Conservation (phyloP, 2,113 vertebrate genomes). For the Engystomops pustulosus region DNA sequence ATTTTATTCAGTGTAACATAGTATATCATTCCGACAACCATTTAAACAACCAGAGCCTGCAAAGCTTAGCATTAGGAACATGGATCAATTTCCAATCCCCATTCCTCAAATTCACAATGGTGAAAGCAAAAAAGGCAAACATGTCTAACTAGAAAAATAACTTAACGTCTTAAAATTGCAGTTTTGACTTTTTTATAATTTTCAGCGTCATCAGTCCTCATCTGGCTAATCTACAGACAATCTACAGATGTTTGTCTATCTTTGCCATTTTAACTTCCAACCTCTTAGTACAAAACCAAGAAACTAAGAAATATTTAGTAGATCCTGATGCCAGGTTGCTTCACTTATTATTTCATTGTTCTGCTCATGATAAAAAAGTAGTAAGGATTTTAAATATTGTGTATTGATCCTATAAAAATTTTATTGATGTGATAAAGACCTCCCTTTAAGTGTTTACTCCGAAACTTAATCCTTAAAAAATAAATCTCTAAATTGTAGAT, state of each 20-base stretch:
- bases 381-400: slow-evolving; percentile 49
- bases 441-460: slow-evolving; percentile 41
- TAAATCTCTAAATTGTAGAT: slow-evolving; percentile 37
- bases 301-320: slow-evolving; percentile 16
- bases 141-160: neutral
- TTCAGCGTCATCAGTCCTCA: no score
- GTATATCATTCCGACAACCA: neutral
- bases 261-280: neutral
- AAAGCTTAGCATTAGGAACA: neutral
- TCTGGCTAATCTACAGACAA: no score
- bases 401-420: slow-evolving; percentile 38
- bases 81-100: neutral
- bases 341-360: slow-evolving; percentile 42
- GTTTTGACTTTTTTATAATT: no score
- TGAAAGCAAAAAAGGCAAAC: neutral
- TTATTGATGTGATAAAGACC: slow-evolving; percentile 46
- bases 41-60: neutral
- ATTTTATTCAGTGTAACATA: neutral
- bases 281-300: slow-evolving; percentile 2
- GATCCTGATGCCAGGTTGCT: neutral
- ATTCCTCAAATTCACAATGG: neutral
- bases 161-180: no score
- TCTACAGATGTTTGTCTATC: no score
- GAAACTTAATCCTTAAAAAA: slow-evolving; percentile 25
- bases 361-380: slow-evolving; percentile 34